Evolutionary conservation across 92 coral and sea anemone species (phyloP), one percentile per base, ranked within the genome.

Genomic region (Zoanthus sansibaricus): DNA sequence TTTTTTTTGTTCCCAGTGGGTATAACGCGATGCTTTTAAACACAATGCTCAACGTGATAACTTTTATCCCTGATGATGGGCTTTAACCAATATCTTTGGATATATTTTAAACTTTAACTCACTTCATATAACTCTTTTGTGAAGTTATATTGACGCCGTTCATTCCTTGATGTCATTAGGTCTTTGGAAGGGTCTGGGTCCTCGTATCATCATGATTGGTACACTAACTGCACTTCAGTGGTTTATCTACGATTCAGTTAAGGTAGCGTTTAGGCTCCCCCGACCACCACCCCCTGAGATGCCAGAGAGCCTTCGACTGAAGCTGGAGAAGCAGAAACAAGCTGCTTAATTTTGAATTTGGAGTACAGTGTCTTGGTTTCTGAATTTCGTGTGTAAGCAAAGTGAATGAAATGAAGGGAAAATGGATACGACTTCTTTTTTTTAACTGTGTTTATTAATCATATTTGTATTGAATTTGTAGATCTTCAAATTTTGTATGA

Each of bases 261-360:
- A 97, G 77, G 99, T 97, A 42, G 92, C 93, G 83, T 97, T 97
- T 97, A 92, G 99, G 42, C 96, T 97, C 14, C 99, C 99, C 75
- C 95, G 99, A 71, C 99, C 99, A 85, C 99, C 99, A 92, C 99
- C 99, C 84, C 99, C 99, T 48, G 98, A 95, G 92, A 96, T 95
- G 88, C 99, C 99, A 6, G 99, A 97, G 79, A 97, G 99, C 83
- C 92, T 97, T 20, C 92, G 95, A 90, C 89, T 88, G 69, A 97
- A 97, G 74, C 94, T 89, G 47, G 83, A 75, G 66, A 75, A 73
- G 20, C 66, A 80, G 74, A 59, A 78, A 3, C 83, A 78, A 51
- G 72, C 83, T 78, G 75, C 75, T 4, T 80, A 66, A 70, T 59
- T 80, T 48, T 46, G 32, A 64, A 4, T 3, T 17, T 46, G 61